Evolutionary conservation across 2,888 invertebrate species (phyloP), one percentile per base, ranked within the genome.

Genomic region (Thereva unica): DNA sequence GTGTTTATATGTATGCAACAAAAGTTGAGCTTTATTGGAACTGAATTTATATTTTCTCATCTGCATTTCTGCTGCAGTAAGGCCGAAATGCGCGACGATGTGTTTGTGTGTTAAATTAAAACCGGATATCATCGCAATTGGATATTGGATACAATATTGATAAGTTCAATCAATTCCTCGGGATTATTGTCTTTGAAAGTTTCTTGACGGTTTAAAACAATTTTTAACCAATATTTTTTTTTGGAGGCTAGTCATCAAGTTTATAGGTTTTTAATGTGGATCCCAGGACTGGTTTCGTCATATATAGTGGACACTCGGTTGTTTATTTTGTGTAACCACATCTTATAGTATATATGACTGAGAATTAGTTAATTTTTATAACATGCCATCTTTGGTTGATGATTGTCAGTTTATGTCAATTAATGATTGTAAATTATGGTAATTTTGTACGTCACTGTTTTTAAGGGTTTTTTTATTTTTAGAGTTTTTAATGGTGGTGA

Each of bases 121-220:
- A 61, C 65, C 55, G 65, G 54, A 68, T 61, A 54, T 42, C 47
- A 54, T 42, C 47, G 49, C 41, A 44, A 55, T 65, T 68, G 34
- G 54, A 54, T 61, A 23, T 23, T 68, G 34, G 54, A 54, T 61
- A n/a, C n/a, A n/a, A n/a, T n/a, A 61, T 65, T 68, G 68, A 68
- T 68, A 65, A 64, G 34, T 68, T 65, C 50, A 61, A 65, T 68
- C 61, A 65, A 65, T 68, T 65, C 64, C 42, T 45, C 10, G 49
- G 23, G 67, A 56, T 56, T 56, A 56, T 57, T 57, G 57, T 57
- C 57, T 57, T 57, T 57, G 57, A 57, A 47, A 57, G 35, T 57
- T 57, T 47, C 57, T 57, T 57, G 57, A 57, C 57, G 57, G 23
- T 23, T 23, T 23, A 23, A 23, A 23, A 47, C 3, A 9, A 9